phyloP scores from a whole-genome alignment of 2,113 vertebrate species.

The Cairina moschata region DNA sequence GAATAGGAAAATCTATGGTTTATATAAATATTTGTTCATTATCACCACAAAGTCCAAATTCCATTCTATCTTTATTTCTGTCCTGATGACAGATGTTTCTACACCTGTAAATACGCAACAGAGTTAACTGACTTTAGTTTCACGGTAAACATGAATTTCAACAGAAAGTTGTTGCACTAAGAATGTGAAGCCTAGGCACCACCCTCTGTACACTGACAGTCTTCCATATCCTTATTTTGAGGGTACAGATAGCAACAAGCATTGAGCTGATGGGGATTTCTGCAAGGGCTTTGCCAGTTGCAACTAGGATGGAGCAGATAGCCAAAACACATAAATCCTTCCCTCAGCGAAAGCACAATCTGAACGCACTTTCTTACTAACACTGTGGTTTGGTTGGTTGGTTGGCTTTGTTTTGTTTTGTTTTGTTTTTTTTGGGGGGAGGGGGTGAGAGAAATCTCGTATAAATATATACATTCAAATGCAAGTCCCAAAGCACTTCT shows the following conservation, averaged over 20 bases:
- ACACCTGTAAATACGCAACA: background rate
- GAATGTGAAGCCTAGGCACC: fast-evolving
- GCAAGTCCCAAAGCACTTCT: background rate
- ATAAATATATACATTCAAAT: background rate
- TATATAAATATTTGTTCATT: background rate
- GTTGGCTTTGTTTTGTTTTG: background rate
- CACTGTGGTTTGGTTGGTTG: too few species aligned
- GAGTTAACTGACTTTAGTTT: background rate
- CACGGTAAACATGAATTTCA: background rate
- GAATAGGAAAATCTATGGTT: background rate
- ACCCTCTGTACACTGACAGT: background rate
- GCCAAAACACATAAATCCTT: background rate
- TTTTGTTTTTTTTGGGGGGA: background rate
- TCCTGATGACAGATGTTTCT: background rate
- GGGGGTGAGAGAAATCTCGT: too few species aligned
- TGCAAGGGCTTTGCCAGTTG: background rate
- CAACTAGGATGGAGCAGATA: background rate
- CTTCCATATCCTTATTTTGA: background rate
- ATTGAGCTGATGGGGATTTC: background rate
- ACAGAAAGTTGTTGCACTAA: background rate
- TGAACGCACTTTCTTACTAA: background rate
- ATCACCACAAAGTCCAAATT: background rate
- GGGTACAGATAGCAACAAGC: background rate
- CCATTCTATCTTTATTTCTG: background rate
- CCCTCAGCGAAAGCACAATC: fast-evolving